phyloP scores from a whole-genome alignment of 1,140 invertebrate genomes.

The Aphidius gifuensis region DNA sequence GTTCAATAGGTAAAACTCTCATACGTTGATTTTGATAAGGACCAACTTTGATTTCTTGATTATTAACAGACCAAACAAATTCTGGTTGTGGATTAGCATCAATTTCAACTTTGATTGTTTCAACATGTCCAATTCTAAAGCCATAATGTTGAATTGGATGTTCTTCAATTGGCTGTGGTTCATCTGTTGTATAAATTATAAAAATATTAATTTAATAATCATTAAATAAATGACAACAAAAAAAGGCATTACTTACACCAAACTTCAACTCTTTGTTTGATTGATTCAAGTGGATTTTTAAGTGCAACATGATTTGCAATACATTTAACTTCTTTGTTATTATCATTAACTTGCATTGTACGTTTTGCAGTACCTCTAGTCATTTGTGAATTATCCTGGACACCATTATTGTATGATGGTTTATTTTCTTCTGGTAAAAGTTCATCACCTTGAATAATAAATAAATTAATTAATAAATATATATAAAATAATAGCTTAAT shows the following conservation, averaged over 20 bases:
- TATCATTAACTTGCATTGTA: slow-evolving; percentile 61
- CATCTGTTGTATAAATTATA: slow-evolving; percentile 50
- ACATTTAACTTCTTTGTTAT: slow-evolving; percentile 64
- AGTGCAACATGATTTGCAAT: slow-evolving; percentile 64
- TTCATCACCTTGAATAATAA: slow-evolving; percentile 3
- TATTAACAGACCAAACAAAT: slow-evolving; percentile 65
- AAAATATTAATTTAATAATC: too few relatives aligned
- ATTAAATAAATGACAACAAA: neutral
- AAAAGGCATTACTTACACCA: slow-evolving; percentile 58
- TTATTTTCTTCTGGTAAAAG: slow-evolving; percentile 42
- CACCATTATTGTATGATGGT: slow-evolving; percentile 35
- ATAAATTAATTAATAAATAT: too few relatives aligned
- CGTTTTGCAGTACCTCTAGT: slow-evolving; percentile 65
- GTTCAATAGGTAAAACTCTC: slow-evolving; percentile 1
- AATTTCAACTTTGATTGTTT: slow-evolving; percentile 66
- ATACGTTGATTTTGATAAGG: slow-evolving; percentile 53
- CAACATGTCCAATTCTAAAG: slow-evolving; percentile 65
- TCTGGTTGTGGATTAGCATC: slow-evolving; percentile 65
- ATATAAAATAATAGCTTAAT: slow-evolving; percentile 2
- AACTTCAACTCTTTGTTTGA: slow-evolving; percentile 57
- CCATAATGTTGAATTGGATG: slow-evolving; percentile 64
- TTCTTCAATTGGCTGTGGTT: slow-evolving; percentile 54
- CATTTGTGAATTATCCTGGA: slow-evolving; percentile 37
- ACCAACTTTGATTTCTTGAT: slow-evolving; percentile 58
- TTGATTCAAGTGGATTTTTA: slow-evolving; percentile 49